Base-by-base conservation (phyloP, 2,888 invertebrate species). In the Amphipoea oculea region DNA sequence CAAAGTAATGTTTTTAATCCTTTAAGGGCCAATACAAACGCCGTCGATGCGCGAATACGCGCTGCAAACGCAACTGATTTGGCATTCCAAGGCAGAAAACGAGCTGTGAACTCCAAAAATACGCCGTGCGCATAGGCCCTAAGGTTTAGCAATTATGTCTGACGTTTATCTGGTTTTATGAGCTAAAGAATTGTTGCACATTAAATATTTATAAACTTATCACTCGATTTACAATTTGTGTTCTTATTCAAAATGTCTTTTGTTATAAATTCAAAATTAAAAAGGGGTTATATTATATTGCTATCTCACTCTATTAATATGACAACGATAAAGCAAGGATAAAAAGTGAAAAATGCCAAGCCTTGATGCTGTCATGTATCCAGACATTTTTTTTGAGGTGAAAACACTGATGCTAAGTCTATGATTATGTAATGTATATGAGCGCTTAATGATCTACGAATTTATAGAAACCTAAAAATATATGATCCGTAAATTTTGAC, bases 1-100 rank as follows among this genome's bases (percentile, higher is more conserved):
- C n/a, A 29, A 62, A 17, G 36, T 40, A 57, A 48, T 68, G 62
- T 78, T 78, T 80, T 62, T 83, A 54, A 29, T 29, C 45, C 7
- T 4, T 42, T 29, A 48, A 12, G 4, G 51, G 11, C 12, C 6
- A 29, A 20, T 20, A 20, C 5, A 51, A 17, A 51, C 12, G 12
- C 23, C 11, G 36, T 67, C 4, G 7, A 23, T 12, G 23, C 40
- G 40, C 23, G 65, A 36, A 9, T 23, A 40, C 12, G 14, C 67
- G 14, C n/a, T 42, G 42, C 4, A 14, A 62, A 66, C 12, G 14
- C 23, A 40, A 23, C 11, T n/a, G 20, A 3, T 23, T 14, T 14
- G 14, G 14, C 42, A 14, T 7, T n/a, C 36, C 11, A 40, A 68
- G n/a, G 45, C 29, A 45, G 45, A 29, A 29, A 17, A n/a, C 67